Evolutionary conservation across 2,113 vertebrate genomes (phyloP).

Genomic region (Nycticebus coucang): DNA sequence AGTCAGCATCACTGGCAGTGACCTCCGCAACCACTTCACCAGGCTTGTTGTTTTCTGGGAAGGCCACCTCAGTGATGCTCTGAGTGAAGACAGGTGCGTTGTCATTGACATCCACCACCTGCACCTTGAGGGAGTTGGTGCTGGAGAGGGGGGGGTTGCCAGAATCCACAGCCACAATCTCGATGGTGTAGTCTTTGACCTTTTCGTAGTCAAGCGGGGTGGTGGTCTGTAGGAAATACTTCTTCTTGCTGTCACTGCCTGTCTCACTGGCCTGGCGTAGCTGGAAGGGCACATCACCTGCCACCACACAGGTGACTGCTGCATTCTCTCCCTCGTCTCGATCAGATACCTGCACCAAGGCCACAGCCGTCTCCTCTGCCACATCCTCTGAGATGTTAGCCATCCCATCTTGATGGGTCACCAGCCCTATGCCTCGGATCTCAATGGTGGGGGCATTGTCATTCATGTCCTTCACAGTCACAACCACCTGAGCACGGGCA

Average conservation of each 20-base stretch:
- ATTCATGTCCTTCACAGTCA: constrained; percentile 94
- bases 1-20: constrained; percentile 93
- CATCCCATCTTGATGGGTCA: constrained; percentile 94
- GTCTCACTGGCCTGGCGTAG: constrained; percentile 94
- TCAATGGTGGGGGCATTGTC: constrained; percentile 95
- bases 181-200: constrained; percentile 94
- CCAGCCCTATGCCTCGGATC: constrained; percentile 95
- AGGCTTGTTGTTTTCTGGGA: constrained; percentile 93
- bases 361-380: constrained; percentile 94
- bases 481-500: constrained; percentile 92
- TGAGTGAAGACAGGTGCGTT: constrained; percentile 94
- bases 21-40: constrained; percentile 92
- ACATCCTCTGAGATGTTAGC: constrained; percentile 98
- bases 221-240: constrained; percentile 98
- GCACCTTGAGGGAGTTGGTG: constrained; percentile 96
- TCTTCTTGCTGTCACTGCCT: constrained; percentile 94
- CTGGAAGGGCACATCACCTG: constrained; percentile 96
- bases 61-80: constrained; percentile 90
- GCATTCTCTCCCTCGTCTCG: constrained; percentile 97
- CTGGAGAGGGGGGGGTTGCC: constrained; percentile 98
- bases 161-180: constrained; percentile 97
- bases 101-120: constrained; percentile 97
- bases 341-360: constrained; percentile 97
- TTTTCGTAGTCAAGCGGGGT: constrained; percentile 94
- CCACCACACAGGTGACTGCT: constrained; percentile 96